Evolutionary conservation across 2,888 invertebrate species (phyloP), one percentile per base, ranked within the genome.

Genomic region (Cheiracanthium punctorium): DNA sequence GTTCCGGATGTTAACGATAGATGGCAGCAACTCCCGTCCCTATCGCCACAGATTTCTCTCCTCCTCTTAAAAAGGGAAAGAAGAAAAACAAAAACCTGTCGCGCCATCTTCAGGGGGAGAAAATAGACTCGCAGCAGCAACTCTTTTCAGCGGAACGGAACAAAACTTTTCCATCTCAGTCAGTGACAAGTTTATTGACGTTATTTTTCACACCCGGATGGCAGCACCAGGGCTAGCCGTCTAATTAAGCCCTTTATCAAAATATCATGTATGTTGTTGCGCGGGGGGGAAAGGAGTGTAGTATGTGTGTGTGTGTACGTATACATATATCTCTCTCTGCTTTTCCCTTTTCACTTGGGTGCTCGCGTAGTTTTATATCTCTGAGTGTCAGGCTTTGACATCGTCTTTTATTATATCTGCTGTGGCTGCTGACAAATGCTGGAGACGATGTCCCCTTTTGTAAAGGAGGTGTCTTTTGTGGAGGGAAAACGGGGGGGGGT

Each of bases 221-320:
- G 72, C 75, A 87, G 29, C 77, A 72, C 48, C 80, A 70, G 64
- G 65, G 74, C 80, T 30, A 20, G 71, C 75, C 76, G 81, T 87
- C 86, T 87, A 87, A 87, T 87, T 87, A 87, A 87, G 81, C 86
- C 81, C 80, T 87, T 87, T 87, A 87, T 81, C 86, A 87, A 87
- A 87, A 87, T 80, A 87, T 81, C 86, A 65, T 43, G 65, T 41
- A 14, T 69, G 43, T 37, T 28, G 29, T 52, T 20, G 71, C 20
- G 70, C 24, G 24, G 29, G 48, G 64, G 72, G 29, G 32, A 20
- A 20, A 69, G 30, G 30, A 32, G 32, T 32, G 37, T 32, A 70
- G 43, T 30, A 1, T 52, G 67, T 8, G 32, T 32, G 69, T 24
- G 33, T 8, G n/a, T n/a, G n/a, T n/a, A n/a, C n/a, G n/a, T n/a